Percentiles rank a stretch among this genome's conserved stretches.
Evolutionary conservation across 1,140 invertebrate genomes (phyloP).

Genomic region (Megathymus violae): DNA sequence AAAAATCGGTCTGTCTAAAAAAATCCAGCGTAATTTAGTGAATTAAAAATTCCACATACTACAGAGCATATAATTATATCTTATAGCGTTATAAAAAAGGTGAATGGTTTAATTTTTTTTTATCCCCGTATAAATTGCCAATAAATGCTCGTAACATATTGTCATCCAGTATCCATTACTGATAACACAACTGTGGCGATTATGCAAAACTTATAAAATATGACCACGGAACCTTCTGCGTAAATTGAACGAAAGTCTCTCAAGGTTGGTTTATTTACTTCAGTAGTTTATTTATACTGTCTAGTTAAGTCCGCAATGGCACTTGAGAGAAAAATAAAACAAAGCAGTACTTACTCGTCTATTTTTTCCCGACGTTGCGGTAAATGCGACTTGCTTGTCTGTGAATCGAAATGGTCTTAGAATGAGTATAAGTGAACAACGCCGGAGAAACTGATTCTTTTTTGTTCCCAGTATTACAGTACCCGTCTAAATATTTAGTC

Average conservation of each 20-base stretch:
- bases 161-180: slow-evolving; percentile 3
- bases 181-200: background rate
- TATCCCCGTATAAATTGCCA: no score
- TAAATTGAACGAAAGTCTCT: background rate
- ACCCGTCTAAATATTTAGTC: background rate
- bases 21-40: no score
- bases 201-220: no score
- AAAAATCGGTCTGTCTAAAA: no score
- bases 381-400: slow-evolving; percentile 12
- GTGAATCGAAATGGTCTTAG: slow-evolving; percentile 16
- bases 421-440: slow-evolving; percentile 18
- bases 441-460: background rate
- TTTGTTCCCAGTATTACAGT: slow-evolving; percentile 5
- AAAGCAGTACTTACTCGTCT: slow-evolving; percentile 7
- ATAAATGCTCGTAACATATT: no score
- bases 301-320: slow-evolving; percentile 5
- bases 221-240: no score
- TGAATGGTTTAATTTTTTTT: no score
- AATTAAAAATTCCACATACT: no score
- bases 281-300: slow-evolving; percentile 12
- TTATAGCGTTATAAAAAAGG: no score
- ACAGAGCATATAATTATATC: no score
- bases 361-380: slow-evolving; percentile 3
- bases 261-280: slow-evolving; percentile 11
- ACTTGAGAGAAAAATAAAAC: slow-evolving; percentile 20